Percentiles rank a stretch among this genome's conserved stretches.
These are phyloP conservation scores for Diplodus puntazzo DNA, from an alignment of 2,797 vertebrate species.

Conservation along the genomic window DNA sequence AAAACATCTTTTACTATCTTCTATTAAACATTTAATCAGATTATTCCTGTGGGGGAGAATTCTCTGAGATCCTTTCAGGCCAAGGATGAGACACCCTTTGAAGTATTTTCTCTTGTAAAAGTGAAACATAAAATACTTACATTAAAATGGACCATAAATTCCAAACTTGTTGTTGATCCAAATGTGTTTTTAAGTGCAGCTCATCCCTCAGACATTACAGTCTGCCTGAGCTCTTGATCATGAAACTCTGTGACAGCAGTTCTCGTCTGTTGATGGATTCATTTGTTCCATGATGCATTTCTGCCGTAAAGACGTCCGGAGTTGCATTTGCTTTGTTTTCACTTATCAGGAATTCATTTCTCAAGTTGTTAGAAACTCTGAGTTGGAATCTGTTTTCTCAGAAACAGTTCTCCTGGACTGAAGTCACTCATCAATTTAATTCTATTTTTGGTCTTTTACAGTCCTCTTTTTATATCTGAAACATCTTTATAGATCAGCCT, in stretches of 20 bases:
- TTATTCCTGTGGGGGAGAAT: background rate
- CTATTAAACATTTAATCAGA: background rate
- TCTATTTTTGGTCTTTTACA: background rate
- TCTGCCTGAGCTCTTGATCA: background rate
- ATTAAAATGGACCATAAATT: conserved; percentile 2
- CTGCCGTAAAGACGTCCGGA: background rate
- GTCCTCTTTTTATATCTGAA: background rate
- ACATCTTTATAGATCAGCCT: conserved; percentile 24
- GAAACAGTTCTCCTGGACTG: background rate
- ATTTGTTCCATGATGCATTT: background rate
- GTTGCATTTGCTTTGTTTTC: background rate
- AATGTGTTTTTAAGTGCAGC: conserved; percentile 14
- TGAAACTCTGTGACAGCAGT: background rate
- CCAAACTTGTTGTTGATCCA: background rate
- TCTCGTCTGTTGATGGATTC: background rate
- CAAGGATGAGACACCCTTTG: conserved; percentile 1
- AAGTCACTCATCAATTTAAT: background rate
- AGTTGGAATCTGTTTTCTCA: background rate
- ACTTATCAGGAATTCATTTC: background rate
- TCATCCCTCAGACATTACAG: background rate
- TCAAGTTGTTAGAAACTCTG: background rate
- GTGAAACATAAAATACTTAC: background rate
- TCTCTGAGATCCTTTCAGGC: background rate
- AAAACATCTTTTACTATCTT: conserved; percentile 1
- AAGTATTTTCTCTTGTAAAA: conserved; percentile 2